Conservation (phyloP, 2,797 vertebrate genomes). For the Diplodus puntazzo region DNA sequence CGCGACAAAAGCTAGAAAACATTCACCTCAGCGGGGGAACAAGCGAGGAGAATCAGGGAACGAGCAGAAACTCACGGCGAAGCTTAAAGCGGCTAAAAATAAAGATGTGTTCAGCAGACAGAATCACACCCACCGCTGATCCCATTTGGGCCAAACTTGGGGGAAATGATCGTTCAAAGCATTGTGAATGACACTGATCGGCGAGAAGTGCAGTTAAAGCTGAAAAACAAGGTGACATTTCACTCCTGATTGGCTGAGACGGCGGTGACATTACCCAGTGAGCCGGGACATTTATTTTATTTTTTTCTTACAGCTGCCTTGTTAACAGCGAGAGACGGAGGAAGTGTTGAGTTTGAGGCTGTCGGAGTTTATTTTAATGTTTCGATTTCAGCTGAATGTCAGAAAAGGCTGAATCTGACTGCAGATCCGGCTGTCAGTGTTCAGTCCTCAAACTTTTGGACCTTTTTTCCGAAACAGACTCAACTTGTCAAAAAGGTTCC, state of each 20-base stretch:
- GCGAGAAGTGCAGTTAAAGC: neutral
- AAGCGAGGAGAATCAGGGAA: neutral
- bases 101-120: neutral
- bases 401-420: neutral
- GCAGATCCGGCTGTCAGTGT: neutral
- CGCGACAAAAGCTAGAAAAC: neutral
- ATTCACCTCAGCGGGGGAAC: neutral
- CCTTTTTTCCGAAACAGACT: neutral
- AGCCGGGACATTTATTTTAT: slow-evolving; percentile 11
- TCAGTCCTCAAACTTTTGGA: neutral
- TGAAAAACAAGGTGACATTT: slow-evolving; percentile 22
- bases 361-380: neutral
- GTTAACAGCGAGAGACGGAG: slow-evolving; percentile 11
- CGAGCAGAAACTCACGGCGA: neutral
- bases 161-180: neutral
- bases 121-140: slow-evolving; percentile 10
- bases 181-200: slow-evolving; percentile 4
- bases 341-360: neutral
- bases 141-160: neutral
- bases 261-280: neutral
- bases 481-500: neutral
- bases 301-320: slow-evolving; percentile 1
- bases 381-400: slow-evolving; percentile 18
- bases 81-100: slow-evolving; percentile 1
- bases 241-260: slow-evolving; percentile 22